phyloP scores from a whole-genome alignment of 1,140 invertebrate species.

The Elymnias hypermnestra region DNA sequence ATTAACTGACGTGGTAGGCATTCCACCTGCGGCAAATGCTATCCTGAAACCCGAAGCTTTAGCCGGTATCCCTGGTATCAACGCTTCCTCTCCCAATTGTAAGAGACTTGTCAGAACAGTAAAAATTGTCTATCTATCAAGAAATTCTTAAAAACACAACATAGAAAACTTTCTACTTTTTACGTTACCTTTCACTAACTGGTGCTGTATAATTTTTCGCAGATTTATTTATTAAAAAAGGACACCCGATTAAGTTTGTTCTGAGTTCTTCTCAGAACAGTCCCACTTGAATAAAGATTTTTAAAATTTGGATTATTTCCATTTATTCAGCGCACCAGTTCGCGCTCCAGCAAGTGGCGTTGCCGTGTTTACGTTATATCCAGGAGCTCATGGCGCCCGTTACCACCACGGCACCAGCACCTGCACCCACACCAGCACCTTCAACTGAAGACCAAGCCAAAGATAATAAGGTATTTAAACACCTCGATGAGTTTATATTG shows the following conservation, averaged over 20 bases:
- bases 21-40: constrained; percentile 52
- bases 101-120: no score
- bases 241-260: no score
- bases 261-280: no score
- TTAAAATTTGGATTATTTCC: no score
- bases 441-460: constrained; percentile 41
- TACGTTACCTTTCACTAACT: no score
- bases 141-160: no score
- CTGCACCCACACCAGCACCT: constrained; percentile 16
- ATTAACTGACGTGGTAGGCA: constrained; percentile 64
- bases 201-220: no score
- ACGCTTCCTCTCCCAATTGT: constrained; percentile 61
- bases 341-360: constrained; percentile 69
- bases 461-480: constrained; percentile 45
- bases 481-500: no score
- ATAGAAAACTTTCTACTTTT: no score
- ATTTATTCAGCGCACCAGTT: constrained; percentile 54
- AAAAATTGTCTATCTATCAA: no score
- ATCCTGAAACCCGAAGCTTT: constrained; percentile 54
- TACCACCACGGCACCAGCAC: constrained; percentile 17
- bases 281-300: no score
- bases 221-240: no score
- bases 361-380: constrained; percentile 72
- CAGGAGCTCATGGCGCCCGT: constrained; percentile 65
- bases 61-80: constrained; percentile 56